A percentile compares a stretch with the other conserved stretches of the same genome.
These are phyloP conservation scores for Epinephelus awoara DNA, from an alignment of 2,797 vertebrate species.

Conservation along the genomic window DNA sequence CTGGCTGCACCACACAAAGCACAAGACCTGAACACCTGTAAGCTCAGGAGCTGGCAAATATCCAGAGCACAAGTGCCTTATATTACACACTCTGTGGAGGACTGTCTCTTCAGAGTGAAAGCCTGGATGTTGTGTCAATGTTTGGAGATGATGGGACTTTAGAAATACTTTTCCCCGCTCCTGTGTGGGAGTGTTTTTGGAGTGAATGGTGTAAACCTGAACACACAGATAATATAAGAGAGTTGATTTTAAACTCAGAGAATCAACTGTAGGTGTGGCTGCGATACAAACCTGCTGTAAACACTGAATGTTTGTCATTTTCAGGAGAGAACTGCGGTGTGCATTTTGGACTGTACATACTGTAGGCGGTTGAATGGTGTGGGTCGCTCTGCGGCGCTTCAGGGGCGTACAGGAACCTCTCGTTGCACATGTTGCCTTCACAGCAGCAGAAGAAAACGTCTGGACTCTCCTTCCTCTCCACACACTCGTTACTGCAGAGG, in stretches of 20 bases:
- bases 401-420: slow-evolving; percentile 92
- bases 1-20: not conserved
- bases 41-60: slow-evolving; percentile 6
- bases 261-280: not conserved
- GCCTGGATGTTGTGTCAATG: not conserved
- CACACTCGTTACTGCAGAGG: slow-evolving; percentile 89
- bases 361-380: slow-evolving; percentile 80
- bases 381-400: slow-evolving; percentile 88
- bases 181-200: not conserved
- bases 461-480: slow-evolving; percentile 94
- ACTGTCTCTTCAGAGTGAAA: slow-evolving; percentile 32
- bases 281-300: not conserved
- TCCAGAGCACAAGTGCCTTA: slow-evolving; percentile 21
- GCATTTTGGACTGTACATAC: slow-evolving; percentile 66
- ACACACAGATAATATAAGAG: not conserved
- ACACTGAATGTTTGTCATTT: not conserved
- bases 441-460: slow-evolving; percentile 99
- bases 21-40: slow-evolving; percentile 26
- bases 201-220: not conserved
- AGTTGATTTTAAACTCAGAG: not conserved
- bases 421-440: slow-evolving; percentile 96
- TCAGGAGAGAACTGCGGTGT: slow-evolving; percentile 8
- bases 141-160: not conserved
- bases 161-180: not conserved
- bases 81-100: slow-evolving; percentile 22